Evolutionary conservation across 2,888 invertebrate species (phyloP).

Genomic region (Epirrita christyi): DNA sequence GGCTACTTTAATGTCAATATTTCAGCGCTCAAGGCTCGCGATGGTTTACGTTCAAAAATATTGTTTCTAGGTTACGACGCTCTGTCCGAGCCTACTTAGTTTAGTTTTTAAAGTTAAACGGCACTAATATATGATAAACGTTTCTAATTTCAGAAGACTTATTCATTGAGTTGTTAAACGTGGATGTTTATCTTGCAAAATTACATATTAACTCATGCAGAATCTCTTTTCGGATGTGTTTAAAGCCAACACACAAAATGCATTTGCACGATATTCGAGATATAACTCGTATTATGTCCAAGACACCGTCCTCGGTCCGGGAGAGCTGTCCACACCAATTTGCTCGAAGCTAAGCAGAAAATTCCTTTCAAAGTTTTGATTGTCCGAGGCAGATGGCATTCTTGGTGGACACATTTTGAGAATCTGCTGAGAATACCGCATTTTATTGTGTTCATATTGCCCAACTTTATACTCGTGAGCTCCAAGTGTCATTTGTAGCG

Average conservation of each 20-base stretch:
- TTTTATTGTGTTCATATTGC: constrained; percentile 79
- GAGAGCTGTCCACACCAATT: constrained; percentile 66
- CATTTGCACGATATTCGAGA: constrained; percentile 35
- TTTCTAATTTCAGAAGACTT: neutral
- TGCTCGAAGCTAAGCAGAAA: constrained; percentile 79
- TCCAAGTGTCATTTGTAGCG: constrained; percentile 64
- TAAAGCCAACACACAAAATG: too few relatives aligned
- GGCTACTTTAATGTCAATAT: constrained; percentile 54
- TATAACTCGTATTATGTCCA: constrained; percentile 45
- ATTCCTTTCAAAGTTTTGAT: constrained; percentile 84
- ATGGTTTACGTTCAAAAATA: constrained; percentile 22
- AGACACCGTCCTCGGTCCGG: constrained; percentile 48
- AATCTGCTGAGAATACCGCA: constrained; percentile 65
- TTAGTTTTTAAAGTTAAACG: constrained; percentile 3
- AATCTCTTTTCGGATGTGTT: neutral
- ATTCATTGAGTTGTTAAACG: neutral
- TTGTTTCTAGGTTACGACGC: constrained; percentile 14
- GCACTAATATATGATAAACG: neutral
- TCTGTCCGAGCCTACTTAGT: constrained; percentile 20
- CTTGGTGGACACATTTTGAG: constrained; percentile 75
- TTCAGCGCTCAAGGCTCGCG: constrained; percentile 16
- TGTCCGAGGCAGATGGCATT: constrained; percentile 83
- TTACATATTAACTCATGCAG: neutral
- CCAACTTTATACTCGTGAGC: constrained; percentile 66
- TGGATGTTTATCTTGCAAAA: neutral